These are phyloP conservation scores for Drosophila recens DNA, from an alignment of 2,888 invertebrate species.

Conservation along the genomic window DNA sequence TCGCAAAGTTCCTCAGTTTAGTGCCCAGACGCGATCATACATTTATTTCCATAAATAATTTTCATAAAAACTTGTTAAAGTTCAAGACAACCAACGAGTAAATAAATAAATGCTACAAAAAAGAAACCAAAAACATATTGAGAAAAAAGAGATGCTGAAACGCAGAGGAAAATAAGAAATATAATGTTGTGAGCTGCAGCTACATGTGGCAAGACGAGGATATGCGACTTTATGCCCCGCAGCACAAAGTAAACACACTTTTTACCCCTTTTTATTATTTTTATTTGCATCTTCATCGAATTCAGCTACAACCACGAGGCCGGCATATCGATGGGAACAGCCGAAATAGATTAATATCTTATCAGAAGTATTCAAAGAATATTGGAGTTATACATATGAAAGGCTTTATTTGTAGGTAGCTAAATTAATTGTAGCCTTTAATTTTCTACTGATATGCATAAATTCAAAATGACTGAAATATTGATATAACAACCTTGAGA, in stretches of 20 bases:
- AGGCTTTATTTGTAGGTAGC: background rate
- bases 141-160: constrained; percentile 3
- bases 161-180: constrained; percentile 2
- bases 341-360: background rate
- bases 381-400: background rate
- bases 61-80: constrained; percentile 71
- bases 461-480: no score
- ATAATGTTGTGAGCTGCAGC: constrained; percentile 28
- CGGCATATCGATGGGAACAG: constrained; percentile 21
- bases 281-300: constrained; percentile 36
- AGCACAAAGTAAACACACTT: constrained; percentile 65
- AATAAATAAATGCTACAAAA: constrained; percentile 59
- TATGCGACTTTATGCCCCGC: constrained; percentile 57
- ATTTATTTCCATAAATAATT: constrained; percentile 66
- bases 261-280: constrained; percentile 1
- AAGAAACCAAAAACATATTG: constrained; percentile 2
- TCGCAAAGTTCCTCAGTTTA: constrained; percentile 2
- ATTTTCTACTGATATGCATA: background rate
- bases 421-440: background rate
- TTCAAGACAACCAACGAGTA: constrained; percentile 57
- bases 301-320: constrained; percentile 19
- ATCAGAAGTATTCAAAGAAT: background rate
- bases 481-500: no score
- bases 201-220: constrained; percentile 35
- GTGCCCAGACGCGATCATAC: constrained; percentile 2